A percentile compares a stretch with the other conserved stretches of the same genome.
Evolutionary conservation across 2,113 vertebrate genomes (phyloP).

Genomic region (Sakesphorus luctuosus): DNA sequence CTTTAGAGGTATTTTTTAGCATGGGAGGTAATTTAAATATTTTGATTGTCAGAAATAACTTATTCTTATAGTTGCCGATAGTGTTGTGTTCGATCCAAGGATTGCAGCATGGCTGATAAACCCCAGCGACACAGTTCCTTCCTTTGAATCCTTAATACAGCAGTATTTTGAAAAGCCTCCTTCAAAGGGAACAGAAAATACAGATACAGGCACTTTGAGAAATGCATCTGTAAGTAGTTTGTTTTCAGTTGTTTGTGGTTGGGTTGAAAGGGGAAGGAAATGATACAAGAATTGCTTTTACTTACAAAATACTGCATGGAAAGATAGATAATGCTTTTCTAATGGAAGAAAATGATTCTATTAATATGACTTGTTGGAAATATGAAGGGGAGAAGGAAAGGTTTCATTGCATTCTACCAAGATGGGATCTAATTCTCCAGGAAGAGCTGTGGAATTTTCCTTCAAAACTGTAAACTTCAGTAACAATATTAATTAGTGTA

Average conservation of each 20-base stretch:
- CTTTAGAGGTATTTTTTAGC: not conserved
- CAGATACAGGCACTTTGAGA: not conserved
- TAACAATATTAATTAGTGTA: not conserved
- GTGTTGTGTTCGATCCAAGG: conserved; percentile 85
- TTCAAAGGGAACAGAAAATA: not conserved
- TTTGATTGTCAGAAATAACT: not conserved
- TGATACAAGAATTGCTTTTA: not conserved
- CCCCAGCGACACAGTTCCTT: conserved; percentile 79
- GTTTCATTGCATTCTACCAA: not conserved
- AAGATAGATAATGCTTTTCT: not conserved
- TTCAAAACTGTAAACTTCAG: not conserved
- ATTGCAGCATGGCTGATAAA: conserved; percentile 91
- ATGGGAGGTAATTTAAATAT: not conserved
- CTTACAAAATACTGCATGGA: not conserved
- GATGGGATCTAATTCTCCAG: not conserved
- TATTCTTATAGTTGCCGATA: conserved; percentile 76
- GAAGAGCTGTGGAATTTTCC: not conserved
- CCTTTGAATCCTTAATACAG: conserved; percentile 81
- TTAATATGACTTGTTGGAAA: not conserved
- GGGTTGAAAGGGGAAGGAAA: not conserved
- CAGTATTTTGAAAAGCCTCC: conserved; percentile 74
- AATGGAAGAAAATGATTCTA: not conserved
- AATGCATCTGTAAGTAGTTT: conserved; percentile 70
- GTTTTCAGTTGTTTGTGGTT: not conserved
- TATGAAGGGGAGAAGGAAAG: not conserved